Conservation (phyloP, 2,888 invertebrate genomes). For the Drosophila pegasa region DNA sequence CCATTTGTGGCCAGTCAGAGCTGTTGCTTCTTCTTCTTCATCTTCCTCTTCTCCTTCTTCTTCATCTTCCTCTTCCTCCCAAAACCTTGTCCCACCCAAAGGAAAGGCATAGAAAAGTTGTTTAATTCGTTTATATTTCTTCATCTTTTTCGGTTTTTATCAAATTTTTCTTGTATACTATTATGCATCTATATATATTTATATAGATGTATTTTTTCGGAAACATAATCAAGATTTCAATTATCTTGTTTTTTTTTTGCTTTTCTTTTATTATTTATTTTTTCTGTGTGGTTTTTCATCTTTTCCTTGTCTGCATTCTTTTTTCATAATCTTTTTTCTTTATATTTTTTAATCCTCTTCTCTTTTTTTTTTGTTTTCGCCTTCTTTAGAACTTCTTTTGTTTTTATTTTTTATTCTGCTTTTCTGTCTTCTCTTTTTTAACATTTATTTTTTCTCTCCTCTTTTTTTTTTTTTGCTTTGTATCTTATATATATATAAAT, state of each 20-base stretch:
- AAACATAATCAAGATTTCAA: conserved; percentile 52
- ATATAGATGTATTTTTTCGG: conserved; percentile 51
- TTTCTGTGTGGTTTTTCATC: conserved; percentile 61
- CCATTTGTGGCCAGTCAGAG: conserved; percentile 2
- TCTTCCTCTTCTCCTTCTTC: background rate
- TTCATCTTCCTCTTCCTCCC: background rate
- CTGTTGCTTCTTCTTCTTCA: no score
- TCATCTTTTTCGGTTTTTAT: conserved; percentile 69
- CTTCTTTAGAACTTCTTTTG: conserved; percentile 62
- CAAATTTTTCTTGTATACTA: conserved; percentile 62
- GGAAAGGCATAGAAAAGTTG: conserved; percentile 74
- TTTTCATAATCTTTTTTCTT: conserved; percentile 45
- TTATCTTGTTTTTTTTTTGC: conserved; percentile 55
- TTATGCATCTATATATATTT: conserved; percentile 63
- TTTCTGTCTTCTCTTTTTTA: conserved; percentile 59
- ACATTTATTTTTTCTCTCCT: conserved; percentile 41
- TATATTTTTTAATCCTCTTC: conserved; percentile 47
- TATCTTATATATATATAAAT: conserved; percentile 42
- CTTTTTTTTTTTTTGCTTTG: conserved; percentile 52
- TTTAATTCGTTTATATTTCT: conserved; percentile 78
- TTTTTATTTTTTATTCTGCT: conserved; percentile 63
- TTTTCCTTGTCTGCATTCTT: conserved; percentile 59
- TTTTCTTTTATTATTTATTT: conserved; percentile 50
- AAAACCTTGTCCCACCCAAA: conserved; percentile 71
- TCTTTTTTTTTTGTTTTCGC: conserved; percentile 44